Evolutionary conservation across 2,888 invertebrate genomes (phyloP).

Genomic region (Drosophila parthenogenetica): DNA sequence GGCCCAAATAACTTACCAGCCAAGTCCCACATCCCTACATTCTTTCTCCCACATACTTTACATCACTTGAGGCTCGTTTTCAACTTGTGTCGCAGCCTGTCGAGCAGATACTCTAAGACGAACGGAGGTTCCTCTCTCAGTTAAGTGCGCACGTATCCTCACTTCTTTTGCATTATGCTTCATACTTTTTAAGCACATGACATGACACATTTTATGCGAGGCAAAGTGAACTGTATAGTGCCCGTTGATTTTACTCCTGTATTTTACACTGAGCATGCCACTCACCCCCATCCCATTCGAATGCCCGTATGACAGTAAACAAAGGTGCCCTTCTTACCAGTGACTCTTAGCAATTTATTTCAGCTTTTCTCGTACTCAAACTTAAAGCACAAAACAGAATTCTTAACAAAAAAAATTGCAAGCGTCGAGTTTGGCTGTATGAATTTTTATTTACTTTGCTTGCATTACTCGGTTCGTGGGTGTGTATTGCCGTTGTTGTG

Average conservation of each 20-base stretch:
- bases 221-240: slow-evolving; percentile 66
- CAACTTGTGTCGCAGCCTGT: slow-evolving; percentile 39
- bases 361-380: slow-evolving; percentile 3
- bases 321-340: slow-evolving; percentile 49
- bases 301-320: slow-evolving; percentile 46
- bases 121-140: slow-evolving; percentile 5
- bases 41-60: slow-evolving; percentile 2
- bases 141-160: slow-evolving; percentile 54
- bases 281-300: neutral
- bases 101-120: slow-evolving; percentile 5
- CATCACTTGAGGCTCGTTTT: slow-evolving; percentile 49
- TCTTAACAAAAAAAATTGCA: slow-evolving; percentile 38
- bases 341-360: slow-evolving; percentile 21
- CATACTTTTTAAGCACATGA: slow-evolving; percentile 67
- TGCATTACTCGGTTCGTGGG: slow-evolving; percentile 31
- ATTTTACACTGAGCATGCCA: neutral
- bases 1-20: slow-evolving; percentile 29
- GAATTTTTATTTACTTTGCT: slow-evolving; percentile 60
- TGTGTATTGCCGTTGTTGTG: neutral
- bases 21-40: too few species aligned
- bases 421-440: slow-evolving; percentile 19
- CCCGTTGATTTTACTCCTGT: slow-evolving; percentile 24
- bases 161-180: slow-evolving; percentile 53
- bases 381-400: slow-evolving; percentile 43
- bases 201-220: slow-evolving; percentile 68